Evolutionary conservation across 2,797 vertebrate genomes (phyloP).

Genomic region (Melanogrammus aeglefinus): DNA sequence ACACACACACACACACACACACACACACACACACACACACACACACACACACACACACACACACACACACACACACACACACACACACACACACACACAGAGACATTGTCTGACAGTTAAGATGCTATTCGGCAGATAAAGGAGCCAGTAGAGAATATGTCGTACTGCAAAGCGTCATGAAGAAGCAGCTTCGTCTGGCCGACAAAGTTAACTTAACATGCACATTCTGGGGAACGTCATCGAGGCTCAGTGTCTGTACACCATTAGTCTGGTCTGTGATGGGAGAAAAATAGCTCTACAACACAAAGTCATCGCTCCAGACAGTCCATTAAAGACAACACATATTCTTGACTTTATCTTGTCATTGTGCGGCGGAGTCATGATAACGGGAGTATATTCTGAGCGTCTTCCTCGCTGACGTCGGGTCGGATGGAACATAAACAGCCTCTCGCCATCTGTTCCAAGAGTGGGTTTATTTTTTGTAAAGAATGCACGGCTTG

Average conservation of each 20-base stretch:
- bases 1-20: not conserved
- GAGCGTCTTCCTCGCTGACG: not conserved
- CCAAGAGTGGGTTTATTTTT: not conserved
- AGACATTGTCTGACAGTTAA: not conserved
- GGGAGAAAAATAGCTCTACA: conserved; percentile 13
- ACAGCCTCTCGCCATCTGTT: not conserved
- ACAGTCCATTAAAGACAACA: conserved; percentile 45
- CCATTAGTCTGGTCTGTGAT: conserved; percentile 13
- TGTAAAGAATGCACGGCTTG: not conserved
- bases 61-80: not conserved
- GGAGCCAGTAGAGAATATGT: conserved; percentile 47
- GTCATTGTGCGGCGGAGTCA: conserved; percentile 53
- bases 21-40: not conserved
- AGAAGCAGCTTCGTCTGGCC: conserved; percentile 39
- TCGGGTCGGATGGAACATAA: not conserved
- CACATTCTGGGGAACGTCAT: conserved; percentile 26
- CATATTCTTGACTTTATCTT: conserved; percentile 58
- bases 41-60: not conserved
- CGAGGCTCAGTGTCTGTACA: conserved; percentile 10
- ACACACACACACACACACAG: not conserved
- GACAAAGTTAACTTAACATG: conserved; percentile 47
- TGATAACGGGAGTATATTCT: conserved; percentile 32
- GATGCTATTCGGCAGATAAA: conserved; percentile 40
- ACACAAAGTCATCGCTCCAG: conserved; percentile 23
- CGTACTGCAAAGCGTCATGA: conserved; percentile 32